These are phyloP conservation scores for Aselliscus stoliczkanus DNA, from an alignment of 2,797 vertebrate species.

Conservation along the genomic window DNA sequence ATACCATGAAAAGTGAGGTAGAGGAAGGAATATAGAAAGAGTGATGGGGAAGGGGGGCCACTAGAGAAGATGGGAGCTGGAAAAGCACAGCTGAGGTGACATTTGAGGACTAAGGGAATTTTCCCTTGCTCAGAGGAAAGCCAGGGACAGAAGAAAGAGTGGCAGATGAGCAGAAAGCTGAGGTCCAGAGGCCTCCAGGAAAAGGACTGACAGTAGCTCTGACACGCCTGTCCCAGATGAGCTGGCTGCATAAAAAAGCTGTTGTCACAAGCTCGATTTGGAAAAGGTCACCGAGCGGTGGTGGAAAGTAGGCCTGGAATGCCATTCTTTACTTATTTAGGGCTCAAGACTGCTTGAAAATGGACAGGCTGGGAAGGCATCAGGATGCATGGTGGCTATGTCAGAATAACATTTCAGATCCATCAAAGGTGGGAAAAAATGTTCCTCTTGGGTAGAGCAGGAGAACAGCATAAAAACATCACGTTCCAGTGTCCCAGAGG, in stretches of 20 bases:
- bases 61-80: fast-evolving
- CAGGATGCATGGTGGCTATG: neutral
- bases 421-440: neutral
- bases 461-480: neutral
- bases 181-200: neutral
- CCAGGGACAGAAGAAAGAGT: neutral
- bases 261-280: neutral
- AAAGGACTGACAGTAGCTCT: fast-evolving
- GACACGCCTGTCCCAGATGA: neutral
- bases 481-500: fast-evolving
- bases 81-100: neutral
- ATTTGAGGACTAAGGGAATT: neutral
- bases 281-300: slow-evolving; percentile 43
- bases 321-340: slow-evolving; percentile 50
- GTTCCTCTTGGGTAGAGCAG: neutral
- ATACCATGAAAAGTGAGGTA: neutral
- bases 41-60: fast-evolving
- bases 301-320: slow-evolving; percentile 23
- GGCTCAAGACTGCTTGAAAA: slow-evolving; percentile 35
- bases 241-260: neutral
- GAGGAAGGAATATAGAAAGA: neutral
- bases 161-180: neutral
- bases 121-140: neutral
- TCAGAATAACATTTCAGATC: neutral
- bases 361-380: slow-evolving; percentile 34